A percentile compares a stretch with the other conserved stretches of the same genome.
Evolutionary conservation across 2,888 invertebrate genomes (phyloP).

Genomic region (Papilio gigon): DNA sequence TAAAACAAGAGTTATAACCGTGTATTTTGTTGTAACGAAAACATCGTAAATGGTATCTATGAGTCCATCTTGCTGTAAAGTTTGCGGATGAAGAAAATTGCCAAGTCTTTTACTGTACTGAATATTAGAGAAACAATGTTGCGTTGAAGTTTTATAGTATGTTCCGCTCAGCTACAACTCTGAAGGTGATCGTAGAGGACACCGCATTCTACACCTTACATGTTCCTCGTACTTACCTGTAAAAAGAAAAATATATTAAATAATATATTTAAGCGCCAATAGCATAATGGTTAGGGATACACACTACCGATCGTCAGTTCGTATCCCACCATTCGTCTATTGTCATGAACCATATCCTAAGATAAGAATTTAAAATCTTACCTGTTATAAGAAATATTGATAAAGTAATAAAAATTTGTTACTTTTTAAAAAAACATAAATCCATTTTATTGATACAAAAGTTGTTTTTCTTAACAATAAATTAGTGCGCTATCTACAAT

Average conservation of each 20-base stretch:
- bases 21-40: neutral
- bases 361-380: too few relatives aligned
- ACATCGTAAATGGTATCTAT: neutral
- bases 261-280: too few relatives aligned
- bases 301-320: too few relatives aligned
- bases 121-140: conserved; percentile 19
- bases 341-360: too few relatives aligned
- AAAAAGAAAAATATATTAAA: conserved; percentile 33
- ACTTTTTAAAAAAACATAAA: neutral
- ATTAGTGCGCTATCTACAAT: too few relatives aligned
- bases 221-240: conserved; percentile 37
- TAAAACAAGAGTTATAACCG: neutral
- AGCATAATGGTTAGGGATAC: too few relatives aligned
- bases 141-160: conserved; percentile 13
- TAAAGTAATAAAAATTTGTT: neutral
- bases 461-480: too few relatives aligned
- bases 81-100: conserved; percentile 6
- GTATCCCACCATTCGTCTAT: too few relatives aligned
- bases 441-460: too few relatives aligned
- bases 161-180: conserved; percentile 15
- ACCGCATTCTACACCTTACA: neutral
- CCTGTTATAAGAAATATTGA: too few relatives aligned
- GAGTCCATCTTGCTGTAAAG: neutral
- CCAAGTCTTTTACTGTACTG: conserved; percentile 10
- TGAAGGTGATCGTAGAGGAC: conserved; percentile 11